Evolutionary conservation across 2,113 vertebrate genomes (phyloP).

Genomic region (Larimichthys polyactis): DNA sequence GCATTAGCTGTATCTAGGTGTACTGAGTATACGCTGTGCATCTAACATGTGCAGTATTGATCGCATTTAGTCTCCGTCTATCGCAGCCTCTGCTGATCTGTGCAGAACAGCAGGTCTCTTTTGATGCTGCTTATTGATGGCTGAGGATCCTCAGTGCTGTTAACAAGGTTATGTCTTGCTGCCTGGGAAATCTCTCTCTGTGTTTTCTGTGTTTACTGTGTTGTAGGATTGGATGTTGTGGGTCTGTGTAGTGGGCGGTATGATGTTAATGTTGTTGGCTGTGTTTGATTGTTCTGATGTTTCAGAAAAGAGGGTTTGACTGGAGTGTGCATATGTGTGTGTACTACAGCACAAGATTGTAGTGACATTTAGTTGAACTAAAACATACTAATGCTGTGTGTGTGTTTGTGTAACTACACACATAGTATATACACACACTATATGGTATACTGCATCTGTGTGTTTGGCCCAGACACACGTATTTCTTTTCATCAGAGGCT

Average conservation of each 20-base stretch:
- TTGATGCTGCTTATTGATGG: conserved; percentile 40
- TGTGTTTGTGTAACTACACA: background rate
- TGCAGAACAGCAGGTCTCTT: conserved; percentile 6
- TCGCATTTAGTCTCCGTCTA: conserved; percentile 23
- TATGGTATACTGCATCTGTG: background rate
- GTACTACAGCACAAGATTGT: background rate
- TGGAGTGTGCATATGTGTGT: background rate
- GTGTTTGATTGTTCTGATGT: conserved; percentile 17
- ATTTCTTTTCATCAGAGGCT: conserved; percentile 58
- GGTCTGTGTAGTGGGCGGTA: background rate
- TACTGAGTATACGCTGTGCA: background rate
- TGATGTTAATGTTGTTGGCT: background rate
- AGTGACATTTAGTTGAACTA: background rate
- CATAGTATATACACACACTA: background rate
- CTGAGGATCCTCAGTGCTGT: conserved; percentile 15
- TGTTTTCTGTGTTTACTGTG: conserved; percentile 16
- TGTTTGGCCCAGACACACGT: conserved; percentile 26
- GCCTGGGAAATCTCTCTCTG: conserved; percentile 22
- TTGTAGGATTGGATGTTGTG: conserved; percentile 10
- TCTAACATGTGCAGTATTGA: conserved; percentile 33
- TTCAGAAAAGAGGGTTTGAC: background rate
- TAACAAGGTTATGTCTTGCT: conserved; percentile 5
- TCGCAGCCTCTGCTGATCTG: conserved; percentile 15
- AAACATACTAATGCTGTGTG: background rate
- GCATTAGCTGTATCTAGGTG: background rate